Conservation (phyloP, 2,888 invertebrate species). For the Falcaria lacertinaria region DNA sequence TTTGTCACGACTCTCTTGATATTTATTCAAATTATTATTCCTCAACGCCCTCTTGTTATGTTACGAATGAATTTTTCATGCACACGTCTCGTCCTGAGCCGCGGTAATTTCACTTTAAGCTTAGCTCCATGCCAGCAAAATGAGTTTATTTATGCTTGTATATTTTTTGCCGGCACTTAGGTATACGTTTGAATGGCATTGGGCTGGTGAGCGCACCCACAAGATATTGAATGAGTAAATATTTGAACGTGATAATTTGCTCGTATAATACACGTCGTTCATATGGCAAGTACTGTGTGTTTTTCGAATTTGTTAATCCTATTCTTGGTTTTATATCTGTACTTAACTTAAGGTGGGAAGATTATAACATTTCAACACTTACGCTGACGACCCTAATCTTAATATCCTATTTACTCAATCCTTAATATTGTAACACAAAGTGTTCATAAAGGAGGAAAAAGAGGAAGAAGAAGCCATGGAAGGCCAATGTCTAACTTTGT, state of each 20-base stretch:
- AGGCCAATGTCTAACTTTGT: no score
- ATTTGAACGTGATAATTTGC: slow-evolving; percentile 49
- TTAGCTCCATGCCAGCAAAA: slow-evolving; percentile 56
- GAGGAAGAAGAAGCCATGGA: no score
- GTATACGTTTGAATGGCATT: slow-evolving; percentile 44
- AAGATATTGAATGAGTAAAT: slow-evolving; percentile 45
- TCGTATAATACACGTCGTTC: slow-evolving; percentile 30
- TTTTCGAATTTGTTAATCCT: slow-evolving; percentile 1
- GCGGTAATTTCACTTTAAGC: slow-evolving; percentile 76
- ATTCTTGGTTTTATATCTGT: no score
- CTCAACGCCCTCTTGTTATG: slow-evolving; percentile 71
- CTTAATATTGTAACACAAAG: no score
- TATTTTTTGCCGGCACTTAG: slow-evolving; percentile 46
- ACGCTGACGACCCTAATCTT: no score
- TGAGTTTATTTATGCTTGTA: slow-evolving; percentile 66
- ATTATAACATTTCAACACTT: no score
- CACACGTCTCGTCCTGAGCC: slow-evolving; percentile 64
- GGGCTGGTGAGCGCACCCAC: slow-evolving; percentile 31
- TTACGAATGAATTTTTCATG: slow-evolving; percentile 77
- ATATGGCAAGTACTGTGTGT: slow-evolving; percentile 16
- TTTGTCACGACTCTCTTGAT: slow-evolving; percentile 72
- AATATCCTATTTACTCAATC: no score
- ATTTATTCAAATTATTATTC: slow-evolving; percentile 78
- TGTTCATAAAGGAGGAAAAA: no score
- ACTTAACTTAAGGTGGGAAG: no score